A percentile compares a stretch with the other conserved stretches of the same genome.
phyloP scores from a whole-genome alignment of 2,797 vertebrate genomes.

The Diplodus puntazzo region DNA sequence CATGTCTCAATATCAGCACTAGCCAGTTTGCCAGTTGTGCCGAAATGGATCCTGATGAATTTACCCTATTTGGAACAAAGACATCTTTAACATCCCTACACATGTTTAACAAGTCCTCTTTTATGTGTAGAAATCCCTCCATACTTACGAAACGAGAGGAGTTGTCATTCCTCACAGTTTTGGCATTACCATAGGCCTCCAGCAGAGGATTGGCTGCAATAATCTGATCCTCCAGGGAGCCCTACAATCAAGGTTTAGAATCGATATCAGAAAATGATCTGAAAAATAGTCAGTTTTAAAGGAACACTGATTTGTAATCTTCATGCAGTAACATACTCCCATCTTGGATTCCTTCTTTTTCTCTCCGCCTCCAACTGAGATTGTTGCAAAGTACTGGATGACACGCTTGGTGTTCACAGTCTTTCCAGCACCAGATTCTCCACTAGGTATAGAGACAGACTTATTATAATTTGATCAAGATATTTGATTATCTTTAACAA shows the following conservation, averaged over 20 bases:
- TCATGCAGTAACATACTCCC: no score
- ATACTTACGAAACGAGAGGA: conserved; percentile 91
- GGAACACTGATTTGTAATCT: no score
- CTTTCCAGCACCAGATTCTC: conserved; percentile 18
- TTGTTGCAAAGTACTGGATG: no score
- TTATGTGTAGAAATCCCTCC: neutral
- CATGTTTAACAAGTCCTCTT: no score
- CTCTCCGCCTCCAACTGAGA: conserved; percentile 13
- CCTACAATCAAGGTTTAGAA: conserved; percentile 70
- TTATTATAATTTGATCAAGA: conserved; percentile 6
- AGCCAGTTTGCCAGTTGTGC: conserved; percentile 88
- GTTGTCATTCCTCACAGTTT: conserved; percentile 95
- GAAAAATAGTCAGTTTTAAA: neutral
- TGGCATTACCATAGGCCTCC: conserved; percentile 93
- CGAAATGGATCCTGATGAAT: conserved; percentile 85
- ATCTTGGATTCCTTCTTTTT: no score
- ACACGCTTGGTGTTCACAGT: no score
- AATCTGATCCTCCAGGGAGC: conserved; percentile 86
- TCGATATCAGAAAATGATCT: no score
- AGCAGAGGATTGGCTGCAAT: conserved; percentile 79
- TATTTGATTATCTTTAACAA: neutral
- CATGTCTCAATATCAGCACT: conserved; percentile 94
- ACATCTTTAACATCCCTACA: neutral
- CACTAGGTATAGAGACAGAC: conserved; percentile 8
- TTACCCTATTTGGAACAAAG: conserved; percentile 80